These are phyloP conservation scores for Monoplex corrugatus DNA, from an alignment of 2,888 invertebrate species.

Conservation along the genomic window DNA sequence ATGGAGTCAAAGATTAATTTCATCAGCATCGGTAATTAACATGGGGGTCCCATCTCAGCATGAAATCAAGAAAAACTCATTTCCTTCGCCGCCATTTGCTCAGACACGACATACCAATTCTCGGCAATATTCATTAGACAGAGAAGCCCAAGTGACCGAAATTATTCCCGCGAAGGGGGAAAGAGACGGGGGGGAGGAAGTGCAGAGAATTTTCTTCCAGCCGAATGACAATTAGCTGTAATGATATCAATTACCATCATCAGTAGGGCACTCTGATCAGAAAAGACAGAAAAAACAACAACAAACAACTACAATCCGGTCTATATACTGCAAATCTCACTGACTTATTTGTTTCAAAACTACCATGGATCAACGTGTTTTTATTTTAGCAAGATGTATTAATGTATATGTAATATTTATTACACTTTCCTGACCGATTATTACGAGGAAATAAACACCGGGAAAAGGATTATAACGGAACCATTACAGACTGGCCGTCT, in stretches of 20 bases:
- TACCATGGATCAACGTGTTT: not conserved
- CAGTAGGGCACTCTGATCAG: not conserved
- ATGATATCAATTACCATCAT: conserved; percentile 30
- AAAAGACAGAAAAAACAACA: not conserved
- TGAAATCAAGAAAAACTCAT: conserved; percentile 47
- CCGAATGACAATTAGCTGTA: conserved; percentile 25
- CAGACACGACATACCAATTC: conserved; percentile 48
- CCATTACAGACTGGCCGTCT: not conserved
- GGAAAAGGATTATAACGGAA: not conserved
- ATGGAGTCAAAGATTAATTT: conserved; percentile 48
- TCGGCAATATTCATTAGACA: conserved; percentile 22
- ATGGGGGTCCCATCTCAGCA: conserved; percentile 46
- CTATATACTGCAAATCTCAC: too few relatives aligned
- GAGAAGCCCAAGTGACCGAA: conserved; percentile 23
- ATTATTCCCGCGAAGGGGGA: conserved; percentile 22
- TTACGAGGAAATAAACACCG: too few relatives aligned
- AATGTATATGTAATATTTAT: too few relatives aligned
- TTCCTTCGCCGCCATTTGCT: conserved; percentile 47
- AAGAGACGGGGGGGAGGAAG: not conserved
- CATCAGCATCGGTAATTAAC: conserved; percentile 50
- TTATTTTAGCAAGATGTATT: not conserved
- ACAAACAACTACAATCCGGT: too few relatives aligned
- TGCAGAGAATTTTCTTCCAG: conserved; percentile 9
- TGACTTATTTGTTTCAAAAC: not conserved
- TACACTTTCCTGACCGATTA: not conserved